Evolutionary conservation across 2,888 invertebrate genomes (phyloP), one percentile per base, ranked within the genome.

Genomic region (Chymomyza fuscimana): DNA sequence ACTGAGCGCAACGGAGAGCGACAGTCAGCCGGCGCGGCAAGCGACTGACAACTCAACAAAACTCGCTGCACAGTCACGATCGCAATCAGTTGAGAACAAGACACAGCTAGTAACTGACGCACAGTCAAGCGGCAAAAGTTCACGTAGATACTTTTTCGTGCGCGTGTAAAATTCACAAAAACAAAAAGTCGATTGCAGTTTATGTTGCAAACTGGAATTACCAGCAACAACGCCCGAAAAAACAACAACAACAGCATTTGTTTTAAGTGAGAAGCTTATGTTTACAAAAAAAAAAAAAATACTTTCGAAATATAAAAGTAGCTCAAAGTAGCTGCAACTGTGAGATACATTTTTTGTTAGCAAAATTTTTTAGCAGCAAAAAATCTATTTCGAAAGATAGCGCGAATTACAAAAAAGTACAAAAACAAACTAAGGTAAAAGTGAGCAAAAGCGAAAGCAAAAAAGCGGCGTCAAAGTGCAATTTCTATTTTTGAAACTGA

Each of bases 281-380:
- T 46, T 46, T 46, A 46, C 79, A 78, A 78, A 73, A 52, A 50
- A 73, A 67, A 4, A 40, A 66, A 65, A 78, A 84, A 89, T n/a
- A n/a, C 88, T 89, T 88, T 89, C 89, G 86, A 89, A 89, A 88
- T 69, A 15, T 15, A 29, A 88, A 89, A 89, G 79, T 85, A 89
- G 89, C 77, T 76, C 88, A 82, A 71, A 86, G 78, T 78, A 68
- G 67, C 65, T 71, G 71, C 63, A 78, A 69, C 59, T 65, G 63
- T 65, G 40, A 75, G 68, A 70, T 78, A 70, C 56, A 65, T 63
- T 61, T 76, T 62, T 79, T 73, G 69, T 68, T 58, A 19, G 19
- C 19, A 19, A 19, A 19, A 19, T 50, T 7, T 63, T 58, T 46
- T 58, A 67, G 54, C 50, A 62, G 69, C 67, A 63, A 68, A 70